Conservation (phyloP, 2,888 invertebrate genomes). For the Drosophila putrida region DNA sequence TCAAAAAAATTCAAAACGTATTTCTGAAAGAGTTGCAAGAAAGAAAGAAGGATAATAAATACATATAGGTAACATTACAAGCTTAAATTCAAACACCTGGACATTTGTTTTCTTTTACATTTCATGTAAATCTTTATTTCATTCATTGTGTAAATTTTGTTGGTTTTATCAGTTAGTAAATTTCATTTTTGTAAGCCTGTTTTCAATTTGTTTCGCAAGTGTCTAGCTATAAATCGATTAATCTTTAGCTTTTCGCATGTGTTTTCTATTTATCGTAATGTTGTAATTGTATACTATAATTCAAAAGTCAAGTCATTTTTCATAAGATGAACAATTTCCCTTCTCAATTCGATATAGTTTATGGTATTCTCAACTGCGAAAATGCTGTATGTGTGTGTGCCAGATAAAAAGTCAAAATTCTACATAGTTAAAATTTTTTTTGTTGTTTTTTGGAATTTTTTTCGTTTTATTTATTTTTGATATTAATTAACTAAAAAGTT, state of each 20-base stretch:
- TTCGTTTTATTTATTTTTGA: conserved; percentile 63
- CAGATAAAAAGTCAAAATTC: conserved; percentile 59
- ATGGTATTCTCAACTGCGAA: conserved; percentile 14
- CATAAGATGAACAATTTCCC: conserved; percentile 66
- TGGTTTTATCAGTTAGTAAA: conserved; percentile 55
- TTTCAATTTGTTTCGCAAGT: conserved; percentile 67
- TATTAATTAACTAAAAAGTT: conserved; percentile 75
- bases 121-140: conserved; percentile 75
- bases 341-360: conserved; percentile 48
- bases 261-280: conserved; percentile 15
- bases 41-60: neutral
- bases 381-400: conserved; percentile 50
- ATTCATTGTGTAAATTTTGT: conserved; percentile 75
- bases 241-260: conserved; percentile 19
- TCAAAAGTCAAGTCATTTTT: conserved; percentile 67
- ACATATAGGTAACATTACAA: neutral
- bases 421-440: conserved; percentile 28
- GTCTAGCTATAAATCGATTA: conserved; percentile 62
- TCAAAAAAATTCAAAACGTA: neutral
- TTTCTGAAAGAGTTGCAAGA: neutral
- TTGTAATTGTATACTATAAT: conserved; percentile 44
- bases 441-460: conserved; percentile 63
- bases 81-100: neutral
- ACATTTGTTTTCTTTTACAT: conserved; percentile 51
- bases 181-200: conserved; percentile 50